These are phyloP conservation scores for Drosophila yakuba DNA, from an alignment of 1,140 invertebrate species.

Conservation along the genomic window DNA sequence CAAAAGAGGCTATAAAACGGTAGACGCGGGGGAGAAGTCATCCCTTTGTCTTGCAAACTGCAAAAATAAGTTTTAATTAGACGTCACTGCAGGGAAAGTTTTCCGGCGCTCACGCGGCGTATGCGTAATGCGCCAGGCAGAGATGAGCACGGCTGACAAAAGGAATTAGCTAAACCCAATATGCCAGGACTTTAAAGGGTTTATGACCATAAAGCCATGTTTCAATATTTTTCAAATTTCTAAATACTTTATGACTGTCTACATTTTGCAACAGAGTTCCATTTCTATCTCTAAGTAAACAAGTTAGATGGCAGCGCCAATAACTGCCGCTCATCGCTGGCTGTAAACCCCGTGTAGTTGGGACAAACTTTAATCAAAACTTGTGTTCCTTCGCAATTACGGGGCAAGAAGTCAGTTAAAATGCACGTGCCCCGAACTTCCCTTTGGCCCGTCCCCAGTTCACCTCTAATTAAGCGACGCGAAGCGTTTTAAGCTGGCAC, in stretches of 20 bases:
- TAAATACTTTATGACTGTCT: too few species aligned
- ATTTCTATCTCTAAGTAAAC: background rate
- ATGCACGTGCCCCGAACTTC: slow-evolving; percentile 17
- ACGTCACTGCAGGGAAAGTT: slow-evolving; percentile 57
- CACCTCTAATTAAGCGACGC: slow-evolving; percentile 71
- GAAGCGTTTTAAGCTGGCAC: slow-evolving; percentile 50
- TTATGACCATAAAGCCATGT: too few species aligned
- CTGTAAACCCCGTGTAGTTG: slow-evolving; percentile 5
- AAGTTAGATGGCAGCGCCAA: too few species aligned
- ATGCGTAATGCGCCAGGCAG: slow-evolving; percentile 49
- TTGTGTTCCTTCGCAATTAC: slow-evolving; percentile 66
- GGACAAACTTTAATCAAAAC: slow-evolving; percentile 74
- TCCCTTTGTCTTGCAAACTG: slow-evolving; percentile 48
- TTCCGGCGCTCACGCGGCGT: slow-evolving; percentile 47
- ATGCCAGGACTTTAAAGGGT: background rate
- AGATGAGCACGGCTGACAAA: slow-evolving; percentile 24
- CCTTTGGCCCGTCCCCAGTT: slow-evolving; percentile 19
- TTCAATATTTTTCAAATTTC: background rate
- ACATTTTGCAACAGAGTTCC: too few species aligned
- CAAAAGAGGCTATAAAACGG: background rate
- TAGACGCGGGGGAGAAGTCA: background rate
- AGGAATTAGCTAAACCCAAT: background rate
- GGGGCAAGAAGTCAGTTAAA: slow-evolving; percentile 68
- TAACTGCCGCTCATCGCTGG: slow-evolving; percentile 23
- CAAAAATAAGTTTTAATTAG: slow-evolving; percentile 74